Conservation (phyloP, 2,113 vertebrate genomes). For the Argyrosomus japonicus region DNA sequence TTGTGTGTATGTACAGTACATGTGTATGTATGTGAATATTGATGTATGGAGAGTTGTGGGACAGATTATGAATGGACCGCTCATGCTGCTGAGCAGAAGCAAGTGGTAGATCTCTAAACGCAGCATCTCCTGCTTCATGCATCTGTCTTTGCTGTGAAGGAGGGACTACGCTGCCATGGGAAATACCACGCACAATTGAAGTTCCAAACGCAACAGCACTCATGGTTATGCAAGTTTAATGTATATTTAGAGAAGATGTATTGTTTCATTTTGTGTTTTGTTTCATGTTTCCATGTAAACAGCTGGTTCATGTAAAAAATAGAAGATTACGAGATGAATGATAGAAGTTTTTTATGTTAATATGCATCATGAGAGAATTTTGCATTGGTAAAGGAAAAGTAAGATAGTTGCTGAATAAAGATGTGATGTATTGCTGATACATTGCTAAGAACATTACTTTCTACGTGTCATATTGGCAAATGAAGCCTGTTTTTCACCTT, state of each 20-base stretch:
- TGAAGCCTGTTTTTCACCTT: neutral
- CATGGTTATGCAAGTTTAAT: neutral
- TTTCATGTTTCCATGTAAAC: neutral
- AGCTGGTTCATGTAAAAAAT: neutral
- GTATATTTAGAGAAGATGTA: neutral
- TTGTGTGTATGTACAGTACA: neutral
- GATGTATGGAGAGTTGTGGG: neutral
- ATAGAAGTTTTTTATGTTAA: neutral
- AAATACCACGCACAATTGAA: neutral
- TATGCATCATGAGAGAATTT: neutral
- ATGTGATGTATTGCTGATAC: neutral
- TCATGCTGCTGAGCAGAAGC: neutral
- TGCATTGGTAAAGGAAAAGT: neutral
- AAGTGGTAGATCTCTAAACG: neutral
- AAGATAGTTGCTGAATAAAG: neutral
- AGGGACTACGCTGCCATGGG: neutral
- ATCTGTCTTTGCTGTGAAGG: neutral
- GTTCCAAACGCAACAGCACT: neutral
- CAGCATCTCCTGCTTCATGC: neutral
- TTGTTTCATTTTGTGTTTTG: neutral
- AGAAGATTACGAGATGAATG: conserved; percentile 1
- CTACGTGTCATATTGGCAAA: neutral
- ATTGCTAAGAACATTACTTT: neutral
- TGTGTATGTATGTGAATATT: neutral
- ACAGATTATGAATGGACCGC: neutral